Percentiles rank a stretch among this genome's conserved stretches.
These are phyloP conservation scores for Perodicticus potto DNA, from an alignment of 2,797 vertebrate genomes.

Conservation along the genomic window DNA sequence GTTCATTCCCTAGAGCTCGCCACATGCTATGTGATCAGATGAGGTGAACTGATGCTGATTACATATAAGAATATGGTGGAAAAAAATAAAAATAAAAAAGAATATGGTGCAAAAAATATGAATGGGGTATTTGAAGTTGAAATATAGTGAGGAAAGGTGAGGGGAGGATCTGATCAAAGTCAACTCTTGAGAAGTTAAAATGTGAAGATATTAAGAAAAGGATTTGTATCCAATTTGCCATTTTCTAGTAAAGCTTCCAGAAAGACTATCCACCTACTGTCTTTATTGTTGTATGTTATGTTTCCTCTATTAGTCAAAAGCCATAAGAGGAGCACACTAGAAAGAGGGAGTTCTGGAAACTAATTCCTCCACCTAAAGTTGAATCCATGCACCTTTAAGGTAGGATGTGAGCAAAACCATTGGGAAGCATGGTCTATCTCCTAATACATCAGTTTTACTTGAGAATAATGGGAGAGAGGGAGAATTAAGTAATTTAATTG, in stretches of 20 bases:
- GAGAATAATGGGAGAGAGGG: neutral
- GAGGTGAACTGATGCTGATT: neutral
- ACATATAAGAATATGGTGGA: neutral
- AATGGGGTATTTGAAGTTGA: neutral
- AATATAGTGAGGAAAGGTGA: neutral
- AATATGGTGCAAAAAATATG: neutral
- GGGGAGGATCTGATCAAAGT: neutral
- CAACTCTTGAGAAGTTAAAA: constrained; percentile 29
- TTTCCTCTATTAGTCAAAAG: neutral
- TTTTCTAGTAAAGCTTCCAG: constrained; percentile 1
- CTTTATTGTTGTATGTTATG: neutral
- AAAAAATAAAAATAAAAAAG: neutral
- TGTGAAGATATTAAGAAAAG: neutral
- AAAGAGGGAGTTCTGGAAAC: neutral
- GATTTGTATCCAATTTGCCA: neutral
- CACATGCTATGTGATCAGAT: neutral
- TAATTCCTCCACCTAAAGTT: neutral
- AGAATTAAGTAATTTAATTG: constrained; percentile 16
- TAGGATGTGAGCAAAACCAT: neutral
- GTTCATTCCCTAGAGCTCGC: neutral
- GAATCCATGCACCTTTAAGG: neutral
- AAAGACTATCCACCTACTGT: neutral
- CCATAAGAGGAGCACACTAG: neutral
- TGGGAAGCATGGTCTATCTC: neutral
- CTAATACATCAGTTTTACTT: neutral